A percentile compares a stretch with the other conserved stretches of the same genome.
phyloP scores from a whole-genome alignment of 2,888 invertebrate species.

The Adelphocoris suturalis region DNA sequence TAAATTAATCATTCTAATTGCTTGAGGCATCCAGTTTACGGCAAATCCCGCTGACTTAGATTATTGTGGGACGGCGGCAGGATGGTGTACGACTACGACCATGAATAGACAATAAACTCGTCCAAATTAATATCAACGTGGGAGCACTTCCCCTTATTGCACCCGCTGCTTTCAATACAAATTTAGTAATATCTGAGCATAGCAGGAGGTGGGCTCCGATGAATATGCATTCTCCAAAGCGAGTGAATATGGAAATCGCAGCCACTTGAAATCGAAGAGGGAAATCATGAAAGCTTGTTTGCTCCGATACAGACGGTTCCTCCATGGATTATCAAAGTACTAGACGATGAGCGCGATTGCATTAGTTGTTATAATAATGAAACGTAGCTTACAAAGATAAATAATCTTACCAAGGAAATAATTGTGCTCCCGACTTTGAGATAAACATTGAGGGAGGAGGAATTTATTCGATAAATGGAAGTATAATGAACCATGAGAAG shows the following conservation, averaged over 20 bases:
- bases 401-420: too few species aligned
- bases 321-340: not conserved
- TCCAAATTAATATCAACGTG: conserved; percentile 26
- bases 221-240: not conserved
- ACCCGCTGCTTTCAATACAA: conserved; percentile 30
- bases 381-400: too few species aligned
- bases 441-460: too few species aligned
- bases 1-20: too few species aligned
- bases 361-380: too few species aligned
- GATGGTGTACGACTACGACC: not conserved
- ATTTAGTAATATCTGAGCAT: not conserved
- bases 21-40: too few species aligned
- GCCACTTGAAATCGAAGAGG: conserved; percentile 12
- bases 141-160: conserved; percentile 13
- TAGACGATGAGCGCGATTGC: too few species aligned
- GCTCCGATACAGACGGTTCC: not conserved
- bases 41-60: not conserved
- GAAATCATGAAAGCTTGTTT: conserved; percentile 6
- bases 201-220: not conserved
- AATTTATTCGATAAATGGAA: too few species aligned
- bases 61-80: not conserved
- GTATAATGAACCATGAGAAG: too few species aligned
- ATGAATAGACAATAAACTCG: conserved; percentile 39
- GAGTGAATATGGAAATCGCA: not conserved
- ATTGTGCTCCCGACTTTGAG: too few species aligned